Conservation (phyloP, 2,797 vertebrate genomes). For the Pipistrellus pygmaeus region DNA sequence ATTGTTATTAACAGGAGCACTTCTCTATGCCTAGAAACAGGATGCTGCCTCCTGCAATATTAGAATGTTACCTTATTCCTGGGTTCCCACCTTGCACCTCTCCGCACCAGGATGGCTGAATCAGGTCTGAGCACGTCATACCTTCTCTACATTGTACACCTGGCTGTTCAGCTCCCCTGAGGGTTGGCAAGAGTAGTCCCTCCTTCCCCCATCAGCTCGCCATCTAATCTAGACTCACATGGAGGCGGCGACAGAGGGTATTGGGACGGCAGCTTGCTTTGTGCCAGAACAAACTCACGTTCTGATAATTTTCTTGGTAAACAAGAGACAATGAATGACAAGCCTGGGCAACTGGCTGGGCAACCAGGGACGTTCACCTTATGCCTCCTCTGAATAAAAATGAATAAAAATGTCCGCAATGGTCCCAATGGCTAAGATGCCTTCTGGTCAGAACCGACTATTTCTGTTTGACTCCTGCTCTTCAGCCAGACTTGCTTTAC, state of each 20-base stretch:
- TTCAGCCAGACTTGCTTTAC: not conserved
- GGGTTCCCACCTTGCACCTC: not conserved
- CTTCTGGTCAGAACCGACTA: not conserved
- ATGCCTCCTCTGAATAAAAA: too few relatives aligned
- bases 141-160: not conserved
- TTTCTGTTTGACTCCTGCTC: not conserved
- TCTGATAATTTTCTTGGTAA: slow-evolving; percentile 44
- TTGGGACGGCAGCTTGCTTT: not conserved
- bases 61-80: not conserved
- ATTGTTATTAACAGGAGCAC: not conserved
- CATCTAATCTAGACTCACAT: not conserved
- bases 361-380: not conserved
- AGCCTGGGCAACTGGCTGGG: not conserved
- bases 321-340: not conserved
- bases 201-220: not conserved
- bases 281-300: not conserved
- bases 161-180: not conserved
- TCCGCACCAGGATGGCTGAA: not conserved
- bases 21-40: not conserved
- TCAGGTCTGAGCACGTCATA: not conserved
- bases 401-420: not conserved
- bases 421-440: not conserved
- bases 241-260: too few relatives aligned
- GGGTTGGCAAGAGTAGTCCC: not conserved
- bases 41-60: not conserved